Conservation (phyloP, 2,113 vertebrate genomes). For the Balaenoptera acutorostrata region DNA sequence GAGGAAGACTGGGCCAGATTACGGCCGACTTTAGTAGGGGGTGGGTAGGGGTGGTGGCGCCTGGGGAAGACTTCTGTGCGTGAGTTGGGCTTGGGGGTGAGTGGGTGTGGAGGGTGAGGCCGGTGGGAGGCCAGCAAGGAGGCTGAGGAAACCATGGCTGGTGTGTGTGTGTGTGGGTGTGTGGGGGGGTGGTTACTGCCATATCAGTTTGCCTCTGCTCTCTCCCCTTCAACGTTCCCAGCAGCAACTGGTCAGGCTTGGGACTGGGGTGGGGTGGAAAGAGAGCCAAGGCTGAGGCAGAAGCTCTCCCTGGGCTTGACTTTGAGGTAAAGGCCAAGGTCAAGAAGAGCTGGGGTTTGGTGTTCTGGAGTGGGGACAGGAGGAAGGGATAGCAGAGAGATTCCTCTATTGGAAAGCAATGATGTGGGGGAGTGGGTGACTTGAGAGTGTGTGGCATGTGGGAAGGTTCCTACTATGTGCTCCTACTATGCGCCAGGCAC, state of each 20-base stretch:
- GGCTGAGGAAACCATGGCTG: neutral
- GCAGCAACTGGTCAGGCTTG: neutral
- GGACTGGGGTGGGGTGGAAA: neutral
- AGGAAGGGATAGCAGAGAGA: neutral
- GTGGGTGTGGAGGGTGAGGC: neutral
- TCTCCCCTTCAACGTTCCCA: neutral
- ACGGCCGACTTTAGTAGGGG: neutral
- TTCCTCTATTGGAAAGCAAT: neutral
- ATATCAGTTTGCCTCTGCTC: neutral
- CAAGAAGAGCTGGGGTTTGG: neutral
- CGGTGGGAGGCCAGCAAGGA: neutral
- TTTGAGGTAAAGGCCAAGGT: neutral
- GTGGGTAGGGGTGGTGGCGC: rapidly evolving
- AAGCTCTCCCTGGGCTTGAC: neutral
- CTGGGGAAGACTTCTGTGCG: neutral
- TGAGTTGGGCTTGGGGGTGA: neutral
- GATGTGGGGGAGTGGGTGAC: neutral
- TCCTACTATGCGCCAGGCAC: no score
- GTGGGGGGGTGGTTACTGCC: neutral
- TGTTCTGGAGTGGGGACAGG: neutral
- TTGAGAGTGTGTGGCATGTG: neutral
- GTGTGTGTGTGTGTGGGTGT: neutral
- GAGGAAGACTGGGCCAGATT: neutral
- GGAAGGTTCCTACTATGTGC: neutral
- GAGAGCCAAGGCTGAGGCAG: neutral